phyloP scores from a whole-genome alignment of 2,113 vertebrate species.

The Macroglossus sobrinus region DNA sequence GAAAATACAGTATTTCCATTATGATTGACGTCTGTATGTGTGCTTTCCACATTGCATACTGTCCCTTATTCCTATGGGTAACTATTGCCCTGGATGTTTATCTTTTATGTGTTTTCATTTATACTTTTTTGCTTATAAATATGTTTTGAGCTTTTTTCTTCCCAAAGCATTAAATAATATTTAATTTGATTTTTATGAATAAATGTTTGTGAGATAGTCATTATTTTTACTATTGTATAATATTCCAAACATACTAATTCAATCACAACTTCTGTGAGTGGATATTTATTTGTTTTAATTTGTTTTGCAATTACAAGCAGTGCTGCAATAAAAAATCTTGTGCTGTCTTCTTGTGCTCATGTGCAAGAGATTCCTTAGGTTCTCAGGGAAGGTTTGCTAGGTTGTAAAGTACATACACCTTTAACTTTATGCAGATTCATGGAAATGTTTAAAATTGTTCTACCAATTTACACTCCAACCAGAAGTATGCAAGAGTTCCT shows the following conservation, averaged over 20 bases:
- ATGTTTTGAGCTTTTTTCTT: not conserved
- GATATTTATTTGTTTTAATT: not conserved
- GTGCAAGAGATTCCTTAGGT: not conserved
- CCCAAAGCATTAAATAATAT: not conserved
- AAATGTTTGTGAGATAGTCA: not conserved
- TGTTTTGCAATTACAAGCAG: not conserved
- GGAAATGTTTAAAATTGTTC: not conserved
- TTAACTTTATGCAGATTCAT: not conserved
- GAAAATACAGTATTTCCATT: not conserved
- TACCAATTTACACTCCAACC: not conserved
- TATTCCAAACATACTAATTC: not conserved
- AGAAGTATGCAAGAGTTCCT: not conserved
- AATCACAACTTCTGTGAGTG: not conserved
- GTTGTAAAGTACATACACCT: too few relatives aligned
- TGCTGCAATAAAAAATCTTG: not conserved
- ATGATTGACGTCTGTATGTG: not conserved
- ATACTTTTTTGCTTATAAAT: not conserved
- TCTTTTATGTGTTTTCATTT: not conserved
- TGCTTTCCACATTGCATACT: not conserved
- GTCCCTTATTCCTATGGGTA: not conserved
- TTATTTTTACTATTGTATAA: not conserved
- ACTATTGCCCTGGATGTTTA: not conserved
- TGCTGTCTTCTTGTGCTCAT: not conserved
- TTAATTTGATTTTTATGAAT: not conserved
- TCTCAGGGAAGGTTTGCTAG: not conserved